phyloP scores from a whole-genome alignment of 2,113 vertebrate species.

The Gadus macrocephalus region DNA sequence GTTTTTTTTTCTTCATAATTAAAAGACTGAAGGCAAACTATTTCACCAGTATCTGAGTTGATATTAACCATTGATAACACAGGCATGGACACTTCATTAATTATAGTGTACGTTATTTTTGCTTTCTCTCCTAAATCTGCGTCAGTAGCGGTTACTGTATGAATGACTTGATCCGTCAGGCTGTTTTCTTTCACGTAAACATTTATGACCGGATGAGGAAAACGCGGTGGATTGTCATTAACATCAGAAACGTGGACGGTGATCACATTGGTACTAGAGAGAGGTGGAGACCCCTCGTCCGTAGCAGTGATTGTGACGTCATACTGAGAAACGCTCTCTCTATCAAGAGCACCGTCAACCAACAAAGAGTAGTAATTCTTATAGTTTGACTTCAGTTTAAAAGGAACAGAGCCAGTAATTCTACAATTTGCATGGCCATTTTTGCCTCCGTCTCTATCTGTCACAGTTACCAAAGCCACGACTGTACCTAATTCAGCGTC shows the following conservation, averaged over 20 bases:
- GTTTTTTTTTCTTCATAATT: constrained; percentile 75
- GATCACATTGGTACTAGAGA: constrained; percentile 64
- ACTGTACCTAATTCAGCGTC: constrained; percentile 71
- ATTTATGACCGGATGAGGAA: constrained; percentile 58
- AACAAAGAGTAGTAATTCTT: constrained; percentile 80
- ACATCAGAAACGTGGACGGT: constrained; percentile 77
- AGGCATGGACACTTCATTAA: constrained; percentile 55
- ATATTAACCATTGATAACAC: constrained; percentile 70
- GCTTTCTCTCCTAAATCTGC: constrained; percentile 71
- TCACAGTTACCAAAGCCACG: constrained; percentile 74
- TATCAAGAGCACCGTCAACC: constrained; percentile 72
- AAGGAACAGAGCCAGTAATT: constrained; percentile 64
- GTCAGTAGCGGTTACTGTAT: constrained; percentile 71
- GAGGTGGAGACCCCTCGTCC: constrained; percentile 76
- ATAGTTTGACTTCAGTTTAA: constrained; percentile 79
- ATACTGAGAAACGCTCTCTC: constrained; percentile 72
- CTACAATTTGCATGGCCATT: constrained; percentile 73
- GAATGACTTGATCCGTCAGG: constrained; percentile 59
- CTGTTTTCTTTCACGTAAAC: constrained; percentile 78
- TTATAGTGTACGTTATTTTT: constrained; percentile 68
- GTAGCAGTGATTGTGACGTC: constrained; percentile 72
- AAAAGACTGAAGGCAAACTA: constrained; percentile 69
- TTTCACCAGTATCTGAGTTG: constrained; percentile 43
- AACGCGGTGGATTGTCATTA: constrained; percentile 82
- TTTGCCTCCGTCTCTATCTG: constrained; percentile 75